These are phyloP conservation scores for Cistogaster globosa DNA, from an alignment of 2,888 invertebrate species.

Conservation along the genomic window DNA sequence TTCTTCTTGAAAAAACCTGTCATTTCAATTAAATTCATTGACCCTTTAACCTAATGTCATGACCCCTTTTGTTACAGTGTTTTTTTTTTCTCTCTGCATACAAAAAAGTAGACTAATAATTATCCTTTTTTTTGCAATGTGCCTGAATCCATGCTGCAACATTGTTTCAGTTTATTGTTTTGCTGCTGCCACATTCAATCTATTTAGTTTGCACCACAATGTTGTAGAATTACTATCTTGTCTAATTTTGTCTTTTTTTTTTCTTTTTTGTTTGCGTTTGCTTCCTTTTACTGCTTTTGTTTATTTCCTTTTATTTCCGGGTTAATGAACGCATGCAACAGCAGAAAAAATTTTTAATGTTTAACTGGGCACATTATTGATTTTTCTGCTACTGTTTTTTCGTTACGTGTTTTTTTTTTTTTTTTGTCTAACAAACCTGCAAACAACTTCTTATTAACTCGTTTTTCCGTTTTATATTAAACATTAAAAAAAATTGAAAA, in stretches of 20 bases:
- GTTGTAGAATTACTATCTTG: constrained; percentile 58
- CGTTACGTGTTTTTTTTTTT: not conserved
- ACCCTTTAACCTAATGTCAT: constrained; percentile 55
- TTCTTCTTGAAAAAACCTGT: not conserved
- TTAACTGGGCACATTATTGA: constrained; percentile 69
- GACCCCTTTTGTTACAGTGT: constrained; percentile 10
- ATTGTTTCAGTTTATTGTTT: constrained; percentile 35
- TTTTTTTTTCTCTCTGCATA: too few relatives aligned
- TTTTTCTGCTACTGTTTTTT: constrained; percentile 36
- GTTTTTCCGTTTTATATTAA: constrained; percentile 38
- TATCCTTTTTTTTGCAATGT: constrained; percentile 40
- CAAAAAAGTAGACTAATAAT: constrained; percentile 30
- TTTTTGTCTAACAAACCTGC: constrained; percentile 4
- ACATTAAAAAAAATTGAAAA: constrained; percentile 39
- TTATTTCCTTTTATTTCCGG: constrained; percentile 62
- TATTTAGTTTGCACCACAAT: constrained; percentile 41
- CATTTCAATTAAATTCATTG: constrained; percentile 4
- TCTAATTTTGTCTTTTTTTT: constrained; percentile 2
- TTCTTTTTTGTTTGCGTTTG: not conserved
- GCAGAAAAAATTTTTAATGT: constrained; percentile 40
- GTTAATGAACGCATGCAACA: constrained; percentile 70
- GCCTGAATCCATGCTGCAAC: constrained; percentile 45
- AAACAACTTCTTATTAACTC: constrained; percentile 53
- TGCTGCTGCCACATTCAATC: constrained; percentile 44
- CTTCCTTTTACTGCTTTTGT: constrained; percentile 54